Evolutionary conservation across 2,113 vertebrate species (phyloP).

Genomic region (Isurus oxyrinchus): DNA sequence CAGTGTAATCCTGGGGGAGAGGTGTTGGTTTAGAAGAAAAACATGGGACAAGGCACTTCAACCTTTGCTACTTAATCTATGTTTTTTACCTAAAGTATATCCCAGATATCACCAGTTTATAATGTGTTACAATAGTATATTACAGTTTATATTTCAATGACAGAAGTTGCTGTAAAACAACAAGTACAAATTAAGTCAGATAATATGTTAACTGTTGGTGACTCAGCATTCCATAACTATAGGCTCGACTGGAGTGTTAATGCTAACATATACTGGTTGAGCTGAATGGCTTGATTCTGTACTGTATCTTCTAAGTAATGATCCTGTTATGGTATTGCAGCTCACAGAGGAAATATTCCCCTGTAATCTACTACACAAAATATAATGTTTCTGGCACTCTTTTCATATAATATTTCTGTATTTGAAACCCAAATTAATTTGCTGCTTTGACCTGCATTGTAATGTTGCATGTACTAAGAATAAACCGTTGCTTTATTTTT

Average conservation of each 20-base stretch:
- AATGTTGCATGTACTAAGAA: not conserved
- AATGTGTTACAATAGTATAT: not conserved
- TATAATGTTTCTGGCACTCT: not conserved
- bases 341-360: not conserved
- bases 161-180: not conserved
- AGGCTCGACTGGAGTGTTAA: not conserved
- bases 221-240: not conserved
- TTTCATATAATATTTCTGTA: not conserved
- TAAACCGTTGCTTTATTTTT: not conserved
- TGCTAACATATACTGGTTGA: not conserved
- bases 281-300: not conserved
- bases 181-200: not conserved
- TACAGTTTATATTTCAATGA: not conserved
- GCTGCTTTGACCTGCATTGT: not conserved
- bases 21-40: not conserved
- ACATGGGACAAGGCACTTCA: not conserved
- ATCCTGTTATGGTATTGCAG: not conserved
- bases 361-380: not conserved
- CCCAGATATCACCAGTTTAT: not conserved
- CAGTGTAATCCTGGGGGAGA: not conserved
- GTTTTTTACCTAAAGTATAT: not conserved
- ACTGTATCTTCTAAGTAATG: not conserved
- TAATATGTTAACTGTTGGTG: not conserved
- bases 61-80: not conserved
- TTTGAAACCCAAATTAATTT: not conserved